Evolutionary conservation across 2,888 invertebrate species (phyloP).

Genomic region (Lymantria dispar): DNA sequence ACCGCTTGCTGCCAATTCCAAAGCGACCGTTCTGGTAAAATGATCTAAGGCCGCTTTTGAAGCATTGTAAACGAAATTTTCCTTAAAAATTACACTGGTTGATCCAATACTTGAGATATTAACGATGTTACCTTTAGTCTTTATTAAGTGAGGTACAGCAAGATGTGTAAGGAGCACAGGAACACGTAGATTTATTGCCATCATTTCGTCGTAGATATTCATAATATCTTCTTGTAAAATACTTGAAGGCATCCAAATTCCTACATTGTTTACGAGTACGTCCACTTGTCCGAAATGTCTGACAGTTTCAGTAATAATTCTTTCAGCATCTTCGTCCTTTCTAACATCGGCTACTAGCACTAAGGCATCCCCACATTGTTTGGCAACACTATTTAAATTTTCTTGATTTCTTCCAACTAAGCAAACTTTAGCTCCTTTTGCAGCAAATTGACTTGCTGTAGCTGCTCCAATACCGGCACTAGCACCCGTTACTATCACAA

Average conservation of each 20-base stretch:
- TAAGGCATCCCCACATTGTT: constrained; percentile 19
- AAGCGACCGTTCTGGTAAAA: constrained; percentile 84
- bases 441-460: constrained; percentile 1
- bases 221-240: no score
- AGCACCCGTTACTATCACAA: constrained; percentile 38
- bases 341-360: constrained; percentile 6
- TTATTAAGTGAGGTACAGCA: not conserved
- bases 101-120: constrained; percentile 10
- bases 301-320: no score
- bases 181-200: no score
- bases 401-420: constrained; percentile 3
- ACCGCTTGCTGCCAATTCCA: constrained; percentile 87
- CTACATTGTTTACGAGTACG: no score
- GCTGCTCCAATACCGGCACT: constrained; percentile 33
- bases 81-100: not conserved
- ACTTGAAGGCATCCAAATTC: no score
- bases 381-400: constrained; percentile 13
- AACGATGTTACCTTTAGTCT: no score
- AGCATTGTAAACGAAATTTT: constrained; percentile 77
- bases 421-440: constrained; percentile 29
- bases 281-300: no score
- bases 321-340: no score
- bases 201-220: no score
- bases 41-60: no score
- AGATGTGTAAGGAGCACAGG: no score